phyloP scores from a whole-genome alignment of 2,888 invertebrate genomes.

The Drosophila neotestacea region DNA sequence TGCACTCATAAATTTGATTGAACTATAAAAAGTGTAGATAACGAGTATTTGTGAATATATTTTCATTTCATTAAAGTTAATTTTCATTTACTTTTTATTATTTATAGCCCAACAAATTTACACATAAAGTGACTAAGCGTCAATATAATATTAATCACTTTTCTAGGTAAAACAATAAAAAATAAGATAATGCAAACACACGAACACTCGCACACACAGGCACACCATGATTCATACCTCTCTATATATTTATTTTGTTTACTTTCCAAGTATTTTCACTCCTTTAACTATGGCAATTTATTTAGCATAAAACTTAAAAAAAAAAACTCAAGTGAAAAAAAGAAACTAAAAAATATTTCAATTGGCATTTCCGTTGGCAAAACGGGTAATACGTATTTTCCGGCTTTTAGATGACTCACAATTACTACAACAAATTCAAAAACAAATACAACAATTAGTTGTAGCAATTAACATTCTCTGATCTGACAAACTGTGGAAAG shows the following conservation, averaged over 20 bases:
- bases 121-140: slow-evolving; percentile 48
- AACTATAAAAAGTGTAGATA: slow-evolving; percentile 1
- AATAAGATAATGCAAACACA: slow-evolving; percentile 38
- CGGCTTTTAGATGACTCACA: slow-evolving; percentile 23
- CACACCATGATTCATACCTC: slow-evolving; percentile 45
- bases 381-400: slow-evolving; percentile 38
- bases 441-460: slow-evolving; percentile 18
- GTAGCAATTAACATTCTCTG: slow-evolving; percentile 31
- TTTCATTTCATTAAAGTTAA: slow-evolving; percentile 15
- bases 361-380: slow-evolving; percentile 47
- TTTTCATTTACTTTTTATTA: slow-evolving; percentile 12
- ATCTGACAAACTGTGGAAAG: slow-evolving; percentile 39
- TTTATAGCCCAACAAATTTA: slow-evolving; percentile 22
- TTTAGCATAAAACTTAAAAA: slow-evolving; percentile 45
- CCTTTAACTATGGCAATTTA: slow-evolving; percentile 37
- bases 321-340: slow-evolving; percentile 14
- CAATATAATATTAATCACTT: slow-evolving; percentile 34
- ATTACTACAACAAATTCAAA: neutral
- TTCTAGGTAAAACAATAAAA: slow-evolving; percentile 37
- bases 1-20: slow-evolving; percentile 35
- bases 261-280: slow-evolving; percentile 32
- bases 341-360: slow-evolving; percentile 12
- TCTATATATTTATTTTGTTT: slow-evolving; percentile 27
- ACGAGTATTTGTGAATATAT: slow-evolving; percentile 10
- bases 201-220: slow-evolving; percentile 3